Conservation (phyloP, 2,797 vertebrate species). For the Channa striata region DNA sequence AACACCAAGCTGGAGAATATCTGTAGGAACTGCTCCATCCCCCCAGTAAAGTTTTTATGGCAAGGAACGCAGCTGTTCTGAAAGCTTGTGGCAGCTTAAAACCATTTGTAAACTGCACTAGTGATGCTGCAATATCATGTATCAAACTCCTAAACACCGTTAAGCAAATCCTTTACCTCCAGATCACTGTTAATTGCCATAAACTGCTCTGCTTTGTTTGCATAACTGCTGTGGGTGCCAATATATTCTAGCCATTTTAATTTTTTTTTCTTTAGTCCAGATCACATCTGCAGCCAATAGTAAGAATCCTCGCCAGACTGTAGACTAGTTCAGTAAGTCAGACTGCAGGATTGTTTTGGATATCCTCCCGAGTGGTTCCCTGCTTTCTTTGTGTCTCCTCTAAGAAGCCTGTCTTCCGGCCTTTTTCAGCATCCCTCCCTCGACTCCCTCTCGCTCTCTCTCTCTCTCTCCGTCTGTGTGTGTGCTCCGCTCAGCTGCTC, state of each 20-base stretch:
- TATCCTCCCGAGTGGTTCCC: slow-evolving; percentile 71
- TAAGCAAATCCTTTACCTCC: slow-evolving; percentile 12
- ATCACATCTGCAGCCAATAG: slow-evolving; percentile 56
- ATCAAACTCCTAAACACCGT: slow-evolving; percentile 3
- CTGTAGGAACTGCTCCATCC: too few relatives aligned
- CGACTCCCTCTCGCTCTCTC: neutral
- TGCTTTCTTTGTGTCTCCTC: slow-evolving; percentile 73
- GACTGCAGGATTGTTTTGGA: slow-evolving; percentile 66
- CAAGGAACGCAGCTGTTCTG: neutral
- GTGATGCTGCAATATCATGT: neutral
- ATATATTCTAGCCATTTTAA: slow-evolving; percentile 29
- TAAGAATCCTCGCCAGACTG: slow-evolving; percentile 48
- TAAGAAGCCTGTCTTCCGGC: slow-evolving; percentile 72
- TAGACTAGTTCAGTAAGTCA: slow-evolving; percentile 59
- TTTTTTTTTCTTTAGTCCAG: slow-evolving; percentile 18
- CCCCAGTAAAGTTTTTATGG: neutral
- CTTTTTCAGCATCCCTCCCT: slow-evolving; percentile 52
- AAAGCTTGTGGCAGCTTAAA: neutral
- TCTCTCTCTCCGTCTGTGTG: slow-evolving; percentile 18
- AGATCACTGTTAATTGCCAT: slow-evolving; percentile 12
- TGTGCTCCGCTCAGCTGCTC: slow-evolving; percentile 61
- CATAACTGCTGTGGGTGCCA: slow-evolving; percentile 11
- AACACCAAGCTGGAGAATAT: neutral
- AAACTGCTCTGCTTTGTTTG: slow-evolving; percentile 25
- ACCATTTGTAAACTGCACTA: neutral